Evolutionary conservation across 2,888 invertebrate species (phyloP), one percentile per base, ranked within the genome.

Genomic region (Pemphredon lugubris): DNA sequence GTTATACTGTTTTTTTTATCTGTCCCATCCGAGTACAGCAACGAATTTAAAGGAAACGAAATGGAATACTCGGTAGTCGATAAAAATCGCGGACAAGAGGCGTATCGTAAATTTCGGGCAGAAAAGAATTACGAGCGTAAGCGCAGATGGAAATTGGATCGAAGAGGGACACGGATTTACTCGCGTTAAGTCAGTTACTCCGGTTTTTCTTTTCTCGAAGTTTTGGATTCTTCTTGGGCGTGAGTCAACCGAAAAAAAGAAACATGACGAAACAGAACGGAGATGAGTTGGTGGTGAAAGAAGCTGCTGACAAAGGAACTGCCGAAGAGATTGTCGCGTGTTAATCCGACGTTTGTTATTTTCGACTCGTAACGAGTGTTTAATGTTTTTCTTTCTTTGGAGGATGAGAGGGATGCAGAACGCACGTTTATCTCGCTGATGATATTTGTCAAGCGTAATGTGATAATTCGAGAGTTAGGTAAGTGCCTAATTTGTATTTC

Each of bases 121-220:
- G 18, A 21, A 69, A 57, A 69, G 75, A 77, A 77, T 77, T 77
- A 74, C 67, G 57, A 70, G 66, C 74, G 64, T 54, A 73, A 69
- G 58, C 45, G 51, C 55, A 37, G 45, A 18, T 11, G 69, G 11
- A 30, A 48, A 34, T 42, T 34, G 39, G 51, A 39, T 51, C n/a
- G 60, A 54, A 18, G 55, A 14, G 68, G 50, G 61, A 68, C 51
- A 50, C 51, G 50, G 50, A 68, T 50, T 70, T 68, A 68, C 68
- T 37, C 65, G 57, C 63, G 30, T 42, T 64, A 60, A 50, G 45
- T 40, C 50, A 47, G 40, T 44, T 54, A 30, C 61, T 37, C 40
- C 30, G 26, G 23, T 32, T 30, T 37, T 18, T 72, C 65, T 18
- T 50, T 54, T 74, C 60, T 53, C 16, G 34, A 60, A 57, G 58